Base-by-base conservation (phyloP, 2,797 vertebrate species). In the Diglossa cyanea region DNA sequence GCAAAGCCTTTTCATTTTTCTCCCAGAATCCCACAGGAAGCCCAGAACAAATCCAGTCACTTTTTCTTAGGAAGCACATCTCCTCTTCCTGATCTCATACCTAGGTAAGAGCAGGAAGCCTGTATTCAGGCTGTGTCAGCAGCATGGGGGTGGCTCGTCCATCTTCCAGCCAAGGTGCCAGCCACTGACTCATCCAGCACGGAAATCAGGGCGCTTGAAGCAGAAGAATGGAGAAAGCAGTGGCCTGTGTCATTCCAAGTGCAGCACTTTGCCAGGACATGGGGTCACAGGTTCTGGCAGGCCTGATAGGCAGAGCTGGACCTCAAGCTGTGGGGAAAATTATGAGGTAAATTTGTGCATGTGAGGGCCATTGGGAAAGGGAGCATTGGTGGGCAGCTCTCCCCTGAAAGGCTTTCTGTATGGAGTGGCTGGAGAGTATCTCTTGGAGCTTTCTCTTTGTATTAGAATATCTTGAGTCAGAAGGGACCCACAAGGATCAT, bases 191-290 rank as follows among this genome's bases (percentile, higher is more conserved):
- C 94, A 86, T 85, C 25, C 1, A 1, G 8, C 4, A 33, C 0
- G 1, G 88, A 79, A 95, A 68, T 54, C n/a, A 19, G 86, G 66
- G 67, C 13, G 2, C 20, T 0, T 54, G 89, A 91, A 93, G 70
- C 39, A 51, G 47, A 33, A 94, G 86, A 97, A 95, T 70, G 84
- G 60, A 87, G 83, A 67, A 84, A 45, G 72, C 78, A 90, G 62
- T 25, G 66, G 82, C 71, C 88, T 84, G 5, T 70, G 63, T 24
- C 54, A 68, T 50, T 74, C 89, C 9, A 8, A 91, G 54, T 45
- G 71, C 1, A 0, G 82, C 84, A 82, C 65, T 73, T 80, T 2
- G 1, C 72, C 79, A 79, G 67, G 50, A 86, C 68, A 91, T 12
- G 2, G 45, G 71, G 81, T 92, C 88, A 87, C 26, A 47, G 66